These are phyloP conservation scores for Drosophila borborema DNA, from an alignment of 2,888 invertebrate genomes.

Conservation along the genomic window DNA sequence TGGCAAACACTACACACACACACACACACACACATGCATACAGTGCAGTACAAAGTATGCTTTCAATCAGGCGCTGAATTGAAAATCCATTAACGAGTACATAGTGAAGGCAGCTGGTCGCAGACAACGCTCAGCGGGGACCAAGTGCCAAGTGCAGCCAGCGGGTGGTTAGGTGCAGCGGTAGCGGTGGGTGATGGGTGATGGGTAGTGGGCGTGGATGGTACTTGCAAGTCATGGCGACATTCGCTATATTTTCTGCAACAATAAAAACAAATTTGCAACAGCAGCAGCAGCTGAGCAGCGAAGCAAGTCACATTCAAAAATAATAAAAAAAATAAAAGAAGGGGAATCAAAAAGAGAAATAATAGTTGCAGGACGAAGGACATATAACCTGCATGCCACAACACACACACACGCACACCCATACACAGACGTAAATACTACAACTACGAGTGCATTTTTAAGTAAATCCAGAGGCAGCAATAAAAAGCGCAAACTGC, in stretches of 20 bases:
- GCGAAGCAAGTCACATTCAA: slow-evolving; percentile 10
- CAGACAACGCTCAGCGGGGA: slow-evolving; percentile 29
- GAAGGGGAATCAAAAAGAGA: slow-evolving; percentile 31
- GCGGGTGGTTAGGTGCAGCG: neutral
- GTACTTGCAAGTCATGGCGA: slow-evolving; percentile 60
- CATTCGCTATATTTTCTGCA: slow-evolving; percentile 65
- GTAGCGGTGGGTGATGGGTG: no score
- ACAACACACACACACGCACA: slow-evolving; percentile 18
- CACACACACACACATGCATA: slow-evolving; percentile 6
- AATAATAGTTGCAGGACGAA: slow-evolving; percentile 46
- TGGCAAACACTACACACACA: slow-evolving; percentile 44
- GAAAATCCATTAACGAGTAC: slow-evolving; percentile 81
- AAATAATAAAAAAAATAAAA: neutral
- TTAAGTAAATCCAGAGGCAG: slow-evolving; percentile 48
- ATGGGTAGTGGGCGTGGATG: slow-evolving; percentile 14
- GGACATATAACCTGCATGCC: slow-evolving; percentile 43
- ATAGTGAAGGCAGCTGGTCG: slow-evolving; percentile 58
- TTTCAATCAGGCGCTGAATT: slow-evolving; percentile 81
- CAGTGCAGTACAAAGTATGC: slow-evolving; percentile 66
- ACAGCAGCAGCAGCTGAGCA: slow-evolving; percentile 29
- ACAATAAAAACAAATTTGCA: slow-evolving; percentile 79
- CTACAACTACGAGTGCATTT: slow-evolving; percentile 57
- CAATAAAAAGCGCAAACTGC: slow-evolving; percentile 4
- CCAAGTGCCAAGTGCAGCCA: slow-evolving; percentile 4
- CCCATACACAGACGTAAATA: slow-evolving; percentile 16